Base-by-base conservation (phyloP, 2,113 vertebrate species). In the Muntiacus reevesi region DNA sequence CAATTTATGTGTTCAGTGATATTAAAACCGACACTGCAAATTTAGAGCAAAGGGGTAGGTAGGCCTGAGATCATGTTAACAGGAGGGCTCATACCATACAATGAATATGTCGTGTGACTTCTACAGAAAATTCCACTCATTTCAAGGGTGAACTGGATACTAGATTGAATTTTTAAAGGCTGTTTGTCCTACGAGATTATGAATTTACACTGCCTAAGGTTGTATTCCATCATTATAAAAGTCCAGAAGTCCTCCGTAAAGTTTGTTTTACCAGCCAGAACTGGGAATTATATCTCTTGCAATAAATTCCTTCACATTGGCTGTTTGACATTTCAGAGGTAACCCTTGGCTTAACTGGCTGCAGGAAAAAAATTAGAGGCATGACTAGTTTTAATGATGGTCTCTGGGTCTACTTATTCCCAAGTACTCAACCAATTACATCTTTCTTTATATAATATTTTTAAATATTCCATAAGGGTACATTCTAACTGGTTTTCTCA, bases 211-310 rank as follows among this genome's bases (percentile, higher is more conserved):
- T 95, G 98, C 99, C 98, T 98, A 96, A 91, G 98, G 98, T 99
- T 97, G 91, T 98, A 98, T 98, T 99, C 98, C 97, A 98, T 98
- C 98, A 98, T 98, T 98, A 98, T 98, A 98, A 98, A 99, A 98
- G 97, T 98, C 97, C 97, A 97, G 94, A 98, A 98, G 98, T 98
- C 94, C 97, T 98, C 97, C 47, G 94, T 98, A 98, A 99, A 99
- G 98, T 98, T 98, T 98, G 98, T 98, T 99, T 99, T 99, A 99
- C 97, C 98, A 98, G 97, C 94, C 97, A 96, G 97, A 98, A 71
- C 64, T 98, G 98, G 98, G 98, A 99, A 98, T 99, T 99, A 98
- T 95, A 89, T 97, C 97, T 98, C 96, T 97, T 96, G 97, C 96
- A 98, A 97, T 98, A 98, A 98, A 98, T 98, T 98, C 98, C 97